phyloP scores from a whole-genome alignment of 35 echinoderm and acorn worm genomes.

The Lytechinus pictus region DNA sequence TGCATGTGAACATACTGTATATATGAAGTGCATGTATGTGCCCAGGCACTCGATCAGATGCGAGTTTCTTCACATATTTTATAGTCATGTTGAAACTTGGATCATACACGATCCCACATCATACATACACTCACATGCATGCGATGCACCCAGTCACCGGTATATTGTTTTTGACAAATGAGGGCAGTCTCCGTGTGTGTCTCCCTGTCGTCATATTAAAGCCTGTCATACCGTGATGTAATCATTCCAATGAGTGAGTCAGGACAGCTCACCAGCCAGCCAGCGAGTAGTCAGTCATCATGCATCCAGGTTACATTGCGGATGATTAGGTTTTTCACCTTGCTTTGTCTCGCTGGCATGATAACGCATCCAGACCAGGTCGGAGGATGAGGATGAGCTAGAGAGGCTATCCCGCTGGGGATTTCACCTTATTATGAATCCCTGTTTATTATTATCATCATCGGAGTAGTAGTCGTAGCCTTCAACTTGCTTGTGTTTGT shows the following conservation, averaged over 20 bases:
- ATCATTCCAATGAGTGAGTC: background rate
- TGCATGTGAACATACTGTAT: too few species aligned
- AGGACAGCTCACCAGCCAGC: background rate
- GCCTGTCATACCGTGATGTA: background rate
- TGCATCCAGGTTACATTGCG: background rate
- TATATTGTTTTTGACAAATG: constrained; percentile 25
- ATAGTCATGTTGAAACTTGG: too few species aligned
- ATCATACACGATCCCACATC: too few species aligned
- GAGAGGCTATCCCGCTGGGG: background rate
- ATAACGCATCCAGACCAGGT: background rate
- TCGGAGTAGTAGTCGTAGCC: background rate
- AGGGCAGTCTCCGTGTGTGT: background rate
- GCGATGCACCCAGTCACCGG: background rate
- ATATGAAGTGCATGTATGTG: background rate
- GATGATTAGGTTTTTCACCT: constrained; percentile 18
- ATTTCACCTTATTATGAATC: background rate
- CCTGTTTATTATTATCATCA: background rate
- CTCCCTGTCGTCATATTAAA: background rate
- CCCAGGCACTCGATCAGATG: background rate
- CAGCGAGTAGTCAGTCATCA: background rate
- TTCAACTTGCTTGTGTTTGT: background rate
- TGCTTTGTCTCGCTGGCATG: background rate
- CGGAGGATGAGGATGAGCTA: background rate
- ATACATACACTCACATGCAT: background rate
- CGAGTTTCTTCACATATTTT: too few species aligned